These are phyloP conservation scores for Myrmecophaga tridactyla DNA, from an alignment of 2,113 vertebrate species.

Conservation along the genomic window DNA sequence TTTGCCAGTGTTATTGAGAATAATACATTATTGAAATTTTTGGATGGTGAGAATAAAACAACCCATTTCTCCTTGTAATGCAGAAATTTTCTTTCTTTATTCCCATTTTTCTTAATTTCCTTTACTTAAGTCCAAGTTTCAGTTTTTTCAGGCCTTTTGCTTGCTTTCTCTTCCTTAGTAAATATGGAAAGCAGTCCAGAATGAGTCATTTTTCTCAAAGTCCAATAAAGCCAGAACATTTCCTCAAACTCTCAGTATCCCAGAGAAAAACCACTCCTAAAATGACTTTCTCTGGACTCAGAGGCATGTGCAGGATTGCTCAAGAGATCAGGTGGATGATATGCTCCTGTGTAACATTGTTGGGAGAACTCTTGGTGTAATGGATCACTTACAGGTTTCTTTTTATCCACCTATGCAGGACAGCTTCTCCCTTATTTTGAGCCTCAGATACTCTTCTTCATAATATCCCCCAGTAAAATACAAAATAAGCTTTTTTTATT, in stretches of 20 bases:
- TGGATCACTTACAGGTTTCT: not conserved
- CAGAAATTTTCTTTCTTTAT: not conserved
- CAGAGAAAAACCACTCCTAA: not conserved
- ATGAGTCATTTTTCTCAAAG: not conserved
- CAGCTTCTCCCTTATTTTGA: rapidly evolving
- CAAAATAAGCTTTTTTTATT: no score
- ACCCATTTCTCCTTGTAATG: not conserved
- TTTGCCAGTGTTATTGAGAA: not conserved
- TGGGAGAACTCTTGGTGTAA: not conserved
- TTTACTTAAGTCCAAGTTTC: not conserved
- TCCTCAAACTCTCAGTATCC: not conserved
- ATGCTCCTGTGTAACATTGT: rapidly evolving
- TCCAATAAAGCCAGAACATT: rapidly evolving
- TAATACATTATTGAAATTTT: not conserved
- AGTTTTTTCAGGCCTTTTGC: not conserved
- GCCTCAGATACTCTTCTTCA: not conserved
- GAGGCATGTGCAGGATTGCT: not conserved
- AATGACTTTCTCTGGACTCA: not conserved
- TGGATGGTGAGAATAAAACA: not conserved
- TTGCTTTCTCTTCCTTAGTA: not conserved
- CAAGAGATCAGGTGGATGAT: no score
- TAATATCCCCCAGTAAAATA: not conserved
- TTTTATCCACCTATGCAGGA: not conserved
- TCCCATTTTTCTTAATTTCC: not conserved
- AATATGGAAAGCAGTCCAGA: not conserved